Conservation (phyloP, 2,888 invertebrate species). For the Dynastes maya region DNA sequence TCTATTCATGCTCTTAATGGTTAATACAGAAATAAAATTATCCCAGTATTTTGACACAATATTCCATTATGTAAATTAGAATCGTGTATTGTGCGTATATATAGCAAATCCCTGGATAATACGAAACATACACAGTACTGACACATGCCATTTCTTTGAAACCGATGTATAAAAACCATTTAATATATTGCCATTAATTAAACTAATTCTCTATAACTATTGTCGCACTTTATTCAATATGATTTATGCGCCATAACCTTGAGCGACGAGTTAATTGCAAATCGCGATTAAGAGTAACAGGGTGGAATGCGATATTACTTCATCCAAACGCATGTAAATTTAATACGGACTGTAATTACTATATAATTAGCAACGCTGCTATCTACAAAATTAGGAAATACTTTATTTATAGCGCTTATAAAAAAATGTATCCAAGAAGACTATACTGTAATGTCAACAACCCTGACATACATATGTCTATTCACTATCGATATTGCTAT, state of each 20-base stretch:
- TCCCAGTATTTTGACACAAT: too few species aligned
- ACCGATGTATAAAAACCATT: neutral
- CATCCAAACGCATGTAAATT: slow-evolving; percentile 28
- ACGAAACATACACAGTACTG: neutral
- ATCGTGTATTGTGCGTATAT: too few species aligned
- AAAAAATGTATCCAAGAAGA: too few species aligned
- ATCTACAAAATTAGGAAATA: slow-evolving; percentile 24
- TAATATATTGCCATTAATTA: neutral
- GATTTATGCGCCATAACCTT: slow-evolving; percentile 6
- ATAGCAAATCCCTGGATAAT: neutral
- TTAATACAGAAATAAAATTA: too few species aligned
- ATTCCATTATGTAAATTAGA: too few species aligned
- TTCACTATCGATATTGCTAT: too few species aligned
- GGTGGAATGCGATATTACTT: slow-evolving; percentile 22
- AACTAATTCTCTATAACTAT: neutral
- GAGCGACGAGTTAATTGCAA: slow-evolving; percentile 16
- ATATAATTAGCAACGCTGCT: too few species aligned
- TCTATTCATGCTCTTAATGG: too few species aligned
- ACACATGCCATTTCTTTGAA: neutral
- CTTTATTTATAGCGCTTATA: neutral
- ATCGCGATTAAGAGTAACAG: slow-evolving; percentile 18
- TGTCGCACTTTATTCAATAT: neutral
- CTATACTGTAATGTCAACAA: too few species aligned
- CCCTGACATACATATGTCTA: too few species aligned
- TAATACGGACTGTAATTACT: neutral